These are phyloP conservation scores for Papilio polyxenes DNA, from an alignment of 1,140 invertebrate species.

Conservation along the genomic window DNA sequence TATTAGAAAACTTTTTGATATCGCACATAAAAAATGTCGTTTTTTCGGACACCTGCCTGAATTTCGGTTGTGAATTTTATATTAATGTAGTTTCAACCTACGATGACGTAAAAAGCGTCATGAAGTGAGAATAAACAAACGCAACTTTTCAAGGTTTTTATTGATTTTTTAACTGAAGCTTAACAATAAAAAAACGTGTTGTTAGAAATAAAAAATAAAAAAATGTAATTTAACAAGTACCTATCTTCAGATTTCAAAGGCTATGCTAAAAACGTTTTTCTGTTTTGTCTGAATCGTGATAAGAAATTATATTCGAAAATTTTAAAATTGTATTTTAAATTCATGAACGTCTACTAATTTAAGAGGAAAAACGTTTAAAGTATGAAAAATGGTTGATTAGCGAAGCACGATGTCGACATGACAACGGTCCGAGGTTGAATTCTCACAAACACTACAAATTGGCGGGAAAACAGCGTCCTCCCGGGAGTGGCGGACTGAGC, in stretches of 20 bases:
- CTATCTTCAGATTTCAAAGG: not conserved
- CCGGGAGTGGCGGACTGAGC: constrained; percentile 55
- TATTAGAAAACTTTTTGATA: constrained; percentile 64
- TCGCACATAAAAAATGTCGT: constrained; percentile 54
- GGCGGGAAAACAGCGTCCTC: constrained; percentile 61
- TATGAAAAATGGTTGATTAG: constrained; percentile 44
- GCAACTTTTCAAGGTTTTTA: not conserved
- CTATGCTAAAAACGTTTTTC: not conserved
- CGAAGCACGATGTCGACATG: constrained; percentile 48
- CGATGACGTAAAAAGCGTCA: not conserved
- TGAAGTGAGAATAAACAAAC: not conserved
- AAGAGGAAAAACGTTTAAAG: constrained; percentile 42
- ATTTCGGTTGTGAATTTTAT: constrained; percentile 46
- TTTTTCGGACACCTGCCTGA: constrained; percentile 55
- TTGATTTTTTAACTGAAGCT: not conserved
- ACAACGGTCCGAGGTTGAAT: constrained; percentile 61
- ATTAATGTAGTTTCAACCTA: constrained; percentile 34
- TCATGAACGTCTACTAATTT: constrained; percentile 40
- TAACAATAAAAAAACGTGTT: not conserved
- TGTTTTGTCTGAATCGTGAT: not conserved
- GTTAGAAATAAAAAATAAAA: not conserved
- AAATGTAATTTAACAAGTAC: not conserved
- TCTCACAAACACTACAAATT: constrained; percentile 73
- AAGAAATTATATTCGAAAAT: not conserved
- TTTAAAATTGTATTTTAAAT: constrained; percentile 37